Evolutionary conservation across 1,140 invertebrate genomes (phyloP), one percentile per base, ranked within the genome.

Genomic region (Hormaphis cornu): DNA sequence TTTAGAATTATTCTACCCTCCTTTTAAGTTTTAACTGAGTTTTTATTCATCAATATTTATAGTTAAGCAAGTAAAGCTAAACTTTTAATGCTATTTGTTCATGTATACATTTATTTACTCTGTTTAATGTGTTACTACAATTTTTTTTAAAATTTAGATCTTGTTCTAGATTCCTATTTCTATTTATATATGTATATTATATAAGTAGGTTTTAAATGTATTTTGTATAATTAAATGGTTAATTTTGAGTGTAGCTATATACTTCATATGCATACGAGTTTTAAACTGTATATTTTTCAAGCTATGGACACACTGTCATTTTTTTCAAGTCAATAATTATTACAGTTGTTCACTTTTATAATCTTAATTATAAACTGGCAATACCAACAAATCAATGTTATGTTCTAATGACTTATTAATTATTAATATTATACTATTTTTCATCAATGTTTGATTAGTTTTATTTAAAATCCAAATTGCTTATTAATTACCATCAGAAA

Each of bases 71-170:
- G 59, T 28, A 48, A n/a, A 66, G 59, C 59, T 26, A 48, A 66
- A 66, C 18, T 56, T 20, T 44, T 66, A 66, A 48, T 7, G 59
- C 59, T 66, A 48, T 44, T 33, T 66, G 28, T 66, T 66, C 48
- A 18, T 66, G 44, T 66, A 66, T 66, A 48, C 59, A 30, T 63
- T 46, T 48, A 46, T 48, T 66, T 66, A 66, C 59, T 66, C 59
- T 66, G 59, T 66, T 66, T 10, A 30, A 48, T 28, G 59, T 30
- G 40, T 66, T 66, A 14, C n/a, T 48, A 48, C 42, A 22, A 3
- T 58, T 26, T 42, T 26, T 16, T 46, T 42, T 42, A 30, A 48
- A 48, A 48, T 66, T 48, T 66, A 66, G 40, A 66, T 48, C 33
- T 46, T 66, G 59, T 66, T 66, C 42, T 66, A 66, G 59, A 48